phyloP scores from a whole-genome alignment of 2,888 invertebrate species.

The Leptinotarsa peninsularis region DNA sequence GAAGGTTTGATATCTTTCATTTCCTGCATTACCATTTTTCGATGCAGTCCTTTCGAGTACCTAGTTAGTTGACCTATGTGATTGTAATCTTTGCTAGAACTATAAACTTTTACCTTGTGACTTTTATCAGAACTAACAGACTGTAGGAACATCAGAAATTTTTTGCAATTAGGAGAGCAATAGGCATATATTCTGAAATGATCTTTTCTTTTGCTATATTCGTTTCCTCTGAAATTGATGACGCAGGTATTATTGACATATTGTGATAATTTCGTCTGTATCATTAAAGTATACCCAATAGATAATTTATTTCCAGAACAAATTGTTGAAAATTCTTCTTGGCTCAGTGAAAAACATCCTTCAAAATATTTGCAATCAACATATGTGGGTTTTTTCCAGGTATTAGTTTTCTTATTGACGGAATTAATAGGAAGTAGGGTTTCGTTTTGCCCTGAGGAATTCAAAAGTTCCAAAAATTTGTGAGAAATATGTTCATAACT shows the following conservation, averaged over 20 bases:
- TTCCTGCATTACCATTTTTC: slow-evolving; percentile 24
- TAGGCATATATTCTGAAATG: slow-evolving; percentile 25
- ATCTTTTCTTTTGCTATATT: slow-evolving; percentile 22
- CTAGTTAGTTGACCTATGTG: slow-evolving; percentile 20
- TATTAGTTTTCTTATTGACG: slow-evolving; percentile 7
- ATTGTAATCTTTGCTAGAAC: slow-evolving; percentile 18
- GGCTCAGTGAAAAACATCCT: slow-evolving; percentile 13
- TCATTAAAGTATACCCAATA: slow-evolving; percentile 6
- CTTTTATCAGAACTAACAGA: slow-evolving; percentile 14
- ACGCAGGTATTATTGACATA: slow-evolving; percentile 22
- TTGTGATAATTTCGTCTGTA: slow-evolving; percentile 15
- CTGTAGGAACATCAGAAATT: slow-evolving; percentile 13
- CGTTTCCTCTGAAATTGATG: slow-evolving; percentile 16
- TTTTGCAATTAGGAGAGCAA: slow-evolving; percentile 24
- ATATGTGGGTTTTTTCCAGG: slow-evolving; percentile 17
- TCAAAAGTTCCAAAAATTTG: background rate
- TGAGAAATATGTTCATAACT: slow-evolving; percentile 18
- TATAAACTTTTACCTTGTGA: slow-evolving; percentile 6
- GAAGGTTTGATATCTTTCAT: too few relatives aligned
- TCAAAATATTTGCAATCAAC: slow-evolving; percentile 2
- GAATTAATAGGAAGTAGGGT: slow-evolving; percentile 11
- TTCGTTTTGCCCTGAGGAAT: background rate
- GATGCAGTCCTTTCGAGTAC: slow-evolving; percentile 20
- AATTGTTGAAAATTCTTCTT: background rate
- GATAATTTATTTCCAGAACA: slow-evolving; percentile 1